These are phyloP conservation scores for Spodoptera exigua DNA, from an alignment of 2,888 invertebrate genomes.

Conservation along the genomic window DNA sequence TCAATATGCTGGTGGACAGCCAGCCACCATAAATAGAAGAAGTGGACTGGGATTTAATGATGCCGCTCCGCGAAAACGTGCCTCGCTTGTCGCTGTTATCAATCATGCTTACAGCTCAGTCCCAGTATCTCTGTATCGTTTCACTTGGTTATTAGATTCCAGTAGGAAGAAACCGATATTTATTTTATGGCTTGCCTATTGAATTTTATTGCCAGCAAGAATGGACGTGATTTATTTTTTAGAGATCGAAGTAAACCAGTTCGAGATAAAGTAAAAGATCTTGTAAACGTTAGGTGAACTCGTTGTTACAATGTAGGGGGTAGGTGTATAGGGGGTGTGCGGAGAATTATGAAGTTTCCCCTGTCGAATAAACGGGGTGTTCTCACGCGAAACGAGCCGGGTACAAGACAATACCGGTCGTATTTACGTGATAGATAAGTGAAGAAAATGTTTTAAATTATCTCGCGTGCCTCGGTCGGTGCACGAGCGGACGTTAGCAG, in stretches of 20 bases:
- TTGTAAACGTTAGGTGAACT: slow-evolving; percentile 33
- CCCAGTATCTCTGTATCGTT: slow-evolving; percentile 65
- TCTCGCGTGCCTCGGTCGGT: slow-evolving; percentile 69
- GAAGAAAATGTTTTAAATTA: slow-evolving; percentile 79
- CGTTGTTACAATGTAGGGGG: slow-evolving; percentile 9
- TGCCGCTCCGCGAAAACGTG: slow-evolving; percentile 75
- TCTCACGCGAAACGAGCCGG: slow-evolving; percentile 81
- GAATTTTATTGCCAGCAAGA: slow-evolving; percentile 65
- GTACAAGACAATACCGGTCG: slow-evolving; percentile 77
- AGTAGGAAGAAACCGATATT: slow-evolving; percentile 58
- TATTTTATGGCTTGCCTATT: slow-evolving; percentile 64
- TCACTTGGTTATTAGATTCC: slow-evolving; percentile 72
- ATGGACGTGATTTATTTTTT: slow-evolving; percentile 56
- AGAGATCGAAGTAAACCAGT: slow-evolving; percentile 54
- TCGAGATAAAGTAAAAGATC: slow-evolving; percentile 43
- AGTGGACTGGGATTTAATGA: slow-evolving; percentile 78
- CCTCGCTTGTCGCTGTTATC: slow-evolving; percentile 75
- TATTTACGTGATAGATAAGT: slow-evolving; percentile 81
- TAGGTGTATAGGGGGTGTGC: slow-evolving; percentile 29
- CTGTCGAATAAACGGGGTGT: slow-evolving; percentile 69
- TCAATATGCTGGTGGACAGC: slow-evolving; percentile 83
- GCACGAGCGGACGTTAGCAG: slow-evolving; percentile 58
- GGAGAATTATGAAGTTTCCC: slow-evolving; percentile 79
- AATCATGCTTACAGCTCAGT: slow-evolving; percentile 74
- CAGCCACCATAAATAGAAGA: slow-evolving; percentile 83